Evolutionary conservation across 2,113 vertebrate species (phyloP).

Genomic region (Candoia aspera): DNA sequence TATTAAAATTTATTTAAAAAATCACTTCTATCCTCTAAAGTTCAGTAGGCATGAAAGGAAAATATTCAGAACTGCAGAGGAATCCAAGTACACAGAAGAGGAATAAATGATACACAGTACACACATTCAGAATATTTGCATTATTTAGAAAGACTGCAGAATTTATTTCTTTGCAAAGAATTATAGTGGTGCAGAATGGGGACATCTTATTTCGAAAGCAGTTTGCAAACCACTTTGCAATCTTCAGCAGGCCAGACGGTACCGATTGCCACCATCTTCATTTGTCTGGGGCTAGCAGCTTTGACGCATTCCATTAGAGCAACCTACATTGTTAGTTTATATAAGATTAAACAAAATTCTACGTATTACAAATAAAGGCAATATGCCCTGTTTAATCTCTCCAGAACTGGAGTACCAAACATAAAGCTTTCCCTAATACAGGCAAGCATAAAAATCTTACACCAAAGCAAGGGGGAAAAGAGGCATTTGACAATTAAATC

Average conservation of each 20-base stretch:
- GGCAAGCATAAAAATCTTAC: conserved; percentile 22
- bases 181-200: not conserved
- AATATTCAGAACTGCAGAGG: not conserved
- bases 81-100: not conserved
- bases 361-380: conserved; percentile 65
- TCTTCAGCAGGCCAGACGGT: not conserved
- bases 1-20: not conserved
- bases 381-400: conserved; percentile 56
- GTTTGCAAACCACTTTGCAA: not conserved
- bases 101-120: not conserved
- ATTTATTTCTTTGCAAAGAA: not conserved
- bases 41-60: not conserved
- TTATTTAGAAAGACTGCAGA: not conserved
- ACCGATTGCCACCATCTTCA: not conserved
- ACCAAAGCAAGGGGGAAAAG: not conserved
- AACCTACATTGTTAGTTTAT: not conserved
- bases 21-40: not conserved
- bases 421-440: not conserved
- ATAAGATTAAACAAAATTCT: conserved; percentile 5
- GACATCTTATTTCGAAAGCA: not conserved
- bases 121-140: not conserved
- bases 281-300: not conserved
- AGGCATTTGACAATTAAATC: not conserved
- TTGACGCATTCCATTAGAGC: not conserved
- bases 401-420: conserved; percentile 50